Conservation (phyloP, 2,113 vertebrate species). For the Tetraodon nigroviridis region DNA sequence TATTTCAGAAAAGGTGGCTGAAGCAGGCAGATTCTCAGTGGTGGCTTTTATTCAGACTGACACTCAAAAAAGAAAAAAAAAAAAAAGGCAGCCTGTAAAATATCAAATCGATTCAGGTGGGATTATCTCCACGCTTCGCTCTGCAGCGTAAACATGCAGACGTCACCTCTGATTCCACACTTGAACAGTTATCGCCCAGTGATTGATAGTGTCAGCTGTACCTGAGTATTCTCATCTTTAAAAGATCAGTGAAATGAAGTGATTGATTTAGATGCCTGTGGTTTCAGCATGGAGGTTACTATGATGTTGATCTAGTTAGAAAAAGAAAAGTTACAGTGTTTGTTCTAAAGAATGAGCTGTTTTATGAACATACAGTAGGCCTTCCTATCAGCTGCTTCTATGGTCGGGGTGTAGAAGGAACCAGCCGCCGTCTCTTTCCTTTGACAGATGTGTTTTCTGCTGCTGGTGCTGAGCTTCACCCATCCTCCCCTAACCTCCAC, state of each 20-base stretch:
- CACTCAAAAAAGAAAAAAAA: not conserved
- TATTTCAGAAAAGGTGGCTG: too few species aligned
- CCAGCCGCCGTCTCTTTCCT: conserved; percentile 13
- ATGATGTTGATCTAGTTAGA: conserved; percentile 4
- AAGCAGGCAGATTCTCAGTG: too few species aligned
- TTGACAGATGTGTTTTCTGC: not conserved
- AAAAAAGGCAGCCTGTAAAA: conserved; percentile 15
- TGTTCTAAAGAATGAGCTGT: too few species aligned
- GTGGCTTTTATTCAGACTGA: too few species aligned
- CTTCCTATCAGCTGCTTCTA: too few species aligned
- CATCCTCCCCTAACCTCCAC: conserved; percentile 14
- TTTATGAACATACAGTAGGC: too few species aligned
- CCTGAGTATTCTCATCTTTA: not conserved
- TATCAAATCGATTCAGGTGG: conserved; percentile 1
- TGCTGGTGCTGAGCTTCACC: not conserved
- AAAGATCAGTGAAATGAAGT: not conserved
- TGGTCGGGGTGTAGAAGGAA: not conserved
- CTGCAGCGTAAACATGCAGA: not conserved
- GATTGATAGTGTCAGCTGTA: not conserved
- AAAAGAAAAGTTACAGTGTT: too few species aligned
- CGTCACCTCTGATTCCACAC: not conserved
- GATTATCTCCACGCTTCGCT: too few species aligned
- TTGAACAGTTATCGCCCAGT: too few species aligned
- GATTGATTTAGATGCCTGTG: not conserved
- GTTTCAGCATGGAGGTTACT: conserved; percentile 2